These are phyloP conservation scores for Notamacropus eugenii DNA, from an alignment of 2,797 vertebrate genomes.

Conservation along the genomic window DNA sequence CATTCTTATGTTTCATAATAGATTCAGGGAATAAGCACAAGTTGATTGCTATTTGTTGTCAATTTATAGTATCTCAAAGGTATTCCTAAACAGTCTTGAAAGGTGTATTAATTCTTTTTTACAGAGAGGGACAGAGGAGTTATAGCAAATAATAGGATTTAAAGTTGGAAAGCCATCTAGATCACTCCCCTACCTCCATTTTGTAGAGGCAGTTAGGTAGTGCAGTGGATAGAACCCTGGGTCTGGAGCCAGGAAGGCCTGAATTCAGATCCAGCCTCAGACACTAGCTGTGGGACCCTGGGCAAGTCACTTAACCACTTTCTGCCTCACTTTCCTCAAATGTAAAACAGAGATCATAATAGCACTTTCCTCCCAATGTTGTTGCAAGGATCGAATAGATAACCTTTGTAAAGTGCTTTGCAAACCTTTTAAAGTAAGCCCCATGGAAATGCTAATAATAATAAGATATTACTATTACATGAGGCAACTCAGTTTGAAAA, in stretches of 20 bases:
- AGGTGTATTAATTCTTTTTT: slow-evolving; percentile 28
- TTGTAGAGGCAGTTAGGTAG: neutral
- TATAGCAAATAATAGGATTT: neutral
- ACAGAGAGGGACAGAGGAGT: neutral
- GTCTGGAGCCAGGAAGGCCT: neutral
- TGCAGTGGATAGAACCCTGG: neutral
- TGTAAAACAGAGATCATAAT: neutral
- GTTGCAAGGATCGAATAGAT: neutral
- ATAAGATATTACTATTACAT: neutral
- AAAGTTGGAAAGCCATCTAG: neutral
- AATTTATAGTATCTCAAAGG: slow-evolving; percentile 20
- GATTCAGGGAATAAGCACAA: slow-evolving; percentile 64
- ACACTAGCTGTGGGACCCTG: neutral
- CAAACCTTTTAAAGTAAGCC: neutral
- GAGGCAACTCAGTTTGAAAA: neutral
- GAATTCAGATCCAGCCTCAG: neutral
- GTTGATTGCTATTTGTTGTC: slow-evolving; percentile 15
- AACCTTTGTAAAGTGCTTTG: neutral
- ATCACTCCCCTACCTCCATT: neutral
- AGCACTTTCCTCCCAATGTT: neutral
- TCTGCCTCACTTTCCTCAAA: neutral
- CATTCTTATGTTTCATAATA: slow-evolving; percentile 60
- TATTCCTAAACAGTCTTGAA: neutral
- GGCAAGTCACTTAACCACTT: neutral
- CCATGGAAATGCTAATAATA: neutral